Conservation (phyloP, 2,113 vertebrate genomes). For the Plecotus auritus region DNA sequence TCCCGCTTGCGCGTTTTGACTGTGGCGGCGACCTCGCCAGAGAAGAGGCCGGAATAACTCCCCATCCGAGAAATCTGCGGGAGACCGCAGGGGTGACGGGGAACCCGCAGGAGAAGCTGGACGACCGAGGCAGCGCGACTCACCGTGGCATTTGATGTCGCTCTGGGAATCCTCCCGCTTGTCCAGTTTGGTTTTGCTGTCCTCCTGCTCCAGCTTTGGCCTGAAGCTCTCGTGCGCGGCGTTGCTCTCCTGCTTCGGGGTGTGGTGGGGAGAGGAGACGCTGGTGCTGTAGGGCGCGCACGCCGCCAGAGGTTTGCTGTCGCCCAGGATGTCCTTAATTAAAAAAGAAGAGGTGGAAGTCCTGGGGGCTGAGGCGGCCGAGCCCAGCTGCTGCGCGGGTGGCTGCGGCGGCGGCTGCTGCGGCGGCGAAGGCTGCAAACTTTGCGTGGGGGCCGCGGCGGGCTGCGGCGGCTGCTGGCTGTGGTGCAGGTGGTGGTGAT, state of each 20-base stretch:
- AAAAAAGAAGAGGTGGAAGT: constrained; percentile 97
- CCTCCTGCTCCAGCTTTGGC: constrained; percentile 95
- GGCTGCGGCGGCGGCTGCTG: constrained; percentile 81
- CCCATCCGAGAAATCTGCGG: neutral
- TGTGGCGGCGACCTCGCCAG: neutral
- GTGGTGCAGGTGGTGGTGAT: constrained; percentile 87
- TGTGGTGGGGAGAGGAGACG: constrained; percentile 92
- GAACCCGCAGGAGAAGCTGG: neutral
- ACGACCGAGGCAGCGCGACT: constrained; percentile 60
- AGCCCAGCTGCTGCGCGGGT: constrained; percentile 81
- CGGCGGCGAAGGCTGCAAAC: constrained; percentile 72
- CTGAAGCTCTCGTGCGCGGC: constrained; percentile 90
- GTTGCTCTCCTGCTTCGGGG: constrained; percentile 92
- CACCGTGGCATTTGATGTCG: constrained; percentile 97
- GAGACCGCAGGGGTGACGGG: neutral
- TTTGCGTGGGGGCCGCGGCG: constrained; percentile 75
- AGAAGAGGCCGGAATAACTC: neutral
- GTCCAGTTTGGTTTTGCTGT: constrained; percentile 91
- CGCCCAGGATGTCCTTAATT: constrained; percentile 99
- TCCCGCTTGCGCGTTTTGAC: neutral
- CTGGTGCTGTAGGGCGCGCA: constrained; percentile 99
- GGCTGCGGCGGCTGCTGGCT: constrained; percentile 82
- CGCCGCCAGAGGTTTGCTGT: constrained; percentile 97
- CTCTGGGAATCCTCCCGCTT: constrained; percentile 91
- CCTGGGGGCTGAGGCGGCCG: constrained; percentile 90